These are phyloP conservation scores for Porites cylindrica DNA, from an alignment of 92 coral and sea anemone species.

Conservation along the genomic window DNA sequence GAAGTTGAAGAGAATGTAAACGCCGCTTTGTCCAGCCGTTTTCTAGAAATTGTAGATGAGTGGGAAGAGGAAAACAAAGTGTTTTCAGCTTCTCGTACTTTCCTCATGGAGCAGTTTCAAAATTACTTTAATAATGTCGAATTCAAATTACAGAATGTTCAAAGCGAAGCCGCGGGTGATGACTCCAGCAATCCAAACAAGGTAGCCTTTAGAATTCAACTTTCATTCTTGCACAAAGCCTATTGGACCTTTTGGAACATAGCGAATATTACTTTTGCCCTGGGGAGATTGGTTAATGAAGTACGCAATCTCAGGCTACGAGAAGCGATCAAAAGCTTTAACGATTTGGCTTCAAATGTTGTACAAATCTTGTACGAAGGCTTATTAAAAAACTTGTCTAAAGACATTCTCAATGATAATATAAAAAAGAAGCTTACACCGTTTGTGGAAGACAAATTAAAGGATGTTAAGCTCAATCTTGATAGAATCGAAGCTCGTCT, in stretches of 20 bases:
- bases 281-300: no score
- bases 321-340: no score
- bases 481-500: not conserved
- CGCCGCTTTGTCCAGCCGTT: not conserved
- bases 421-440: no score
- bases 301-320: no score
- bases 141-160: not conserved
- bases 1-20: not conserved
- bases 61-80: slow-evolving; percentile 49
- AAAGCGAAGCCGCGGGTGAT: not conserved
- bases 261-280: no score
- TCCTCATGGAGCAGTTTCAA: slow-evolving; percentile 8
- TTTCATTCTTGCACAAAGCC: not conserved
- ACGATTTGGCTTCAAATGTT: no score
- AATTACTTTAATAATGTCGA: not conserved
- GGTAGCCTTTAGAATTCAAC: not conserved
- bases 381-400: no score
- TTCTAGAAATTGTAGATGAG: not conserved
- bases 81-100: slow-evolving; percentile 4
- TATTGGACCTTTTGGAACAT: no score
- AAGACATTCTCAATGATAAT: no score
- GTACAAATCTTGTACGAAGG: no score
- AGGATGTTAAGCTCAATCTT: slow-evolving; percentile 2
- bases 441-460: slow-evolving; percentile 22
- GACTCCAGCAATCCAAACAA: not conserved